These are phyloP conservation scores for Pachycephus smyrnensis DNA, from an alignment of 2,888 invertebrate species.

Conservation along the genomic window DNA sequence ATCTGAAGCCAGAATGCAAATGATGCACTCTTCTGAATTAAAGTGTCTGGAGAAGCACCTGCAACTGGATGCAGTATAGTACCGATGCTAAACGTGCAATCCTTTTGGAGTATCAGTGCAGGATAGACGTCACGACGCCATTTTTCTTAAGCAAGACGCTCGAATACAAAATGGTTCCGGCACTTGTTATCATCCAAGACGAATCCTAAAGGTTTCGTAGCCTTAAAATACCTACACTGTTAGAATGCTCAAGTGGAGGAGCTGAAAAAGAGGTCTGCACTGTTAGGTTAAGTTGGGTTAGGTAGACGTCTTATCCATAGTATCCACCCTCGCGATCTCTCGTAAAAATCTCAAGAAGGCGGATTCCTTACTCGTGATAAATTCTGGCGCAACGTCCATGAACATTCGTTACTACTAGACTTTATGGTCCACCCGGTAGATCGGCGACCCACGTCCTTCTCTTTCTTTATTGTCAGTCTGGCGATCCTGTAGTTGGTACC, in stretches of 20 bases:
- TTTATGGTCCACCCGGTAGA: constrained; percentile 35
- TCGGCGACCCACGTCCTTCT: not conserved
- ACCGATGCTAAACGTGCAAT: not conserved
- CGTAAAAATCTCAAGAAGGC: not conserved
- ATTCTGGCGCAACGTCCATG: constrained; percentile 55
- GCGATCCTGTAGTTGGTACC: not conserved
- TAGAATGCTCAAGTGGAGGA: not conserved
- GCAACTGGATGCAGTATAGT: constrained; percentile 27
- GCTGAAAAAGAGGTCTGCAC: not conserved
- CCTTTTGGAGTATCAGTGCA: not conserved
- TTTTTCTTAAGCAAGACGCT: not conserved
- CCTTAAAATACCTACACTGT: not conserved
- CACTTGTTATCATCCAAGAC: not conserved
- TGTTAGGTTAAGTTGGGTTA: not conserved
- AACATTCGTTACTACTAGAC: constrained; percentile 49
- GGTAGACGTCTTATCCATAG: not conserved
- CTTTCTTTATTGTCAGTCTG: constrained; percentile 10
- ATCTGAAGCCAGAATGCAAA: constrained; percentile 50
- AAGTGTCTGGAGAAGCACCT: constrained; percentile 51
- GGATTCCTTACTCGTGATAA: constrained; percentile 45
- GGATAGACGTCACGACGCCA: not conserved
- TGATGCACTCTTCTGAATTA: constrained; percentile 64
- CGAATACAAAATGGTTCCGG: not conserved
- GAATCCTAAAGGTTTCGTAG: not conserved
- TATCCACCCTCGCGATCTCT: not conserved